phyloP scores from a whole-genome alignment of 2,797 vertebrate genomes.

The Chelidonichthys spinosus region DNA sequence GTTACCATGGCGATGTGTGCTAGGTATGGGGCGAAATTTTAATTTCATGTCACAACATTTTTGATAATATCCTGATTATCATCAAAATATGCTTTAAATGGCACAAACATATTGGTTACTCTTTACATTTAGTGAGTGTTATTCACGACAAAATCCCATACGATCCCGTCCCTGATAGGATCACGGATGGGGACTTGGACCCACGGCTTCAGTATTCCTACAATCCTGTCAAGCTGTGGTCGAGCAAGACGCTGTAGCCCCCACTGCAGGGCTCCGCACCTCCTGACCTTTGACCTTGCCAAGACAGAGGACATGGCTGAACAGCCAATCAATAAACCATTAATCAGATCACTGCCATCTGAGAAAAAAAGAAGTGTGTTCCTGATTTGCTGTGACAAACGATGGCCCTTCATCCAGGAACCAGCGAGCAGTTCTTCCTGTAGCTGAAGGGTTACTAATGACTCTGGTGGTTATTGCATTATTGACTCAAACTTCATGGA shows the following conservation, averaged over 20 bases:
- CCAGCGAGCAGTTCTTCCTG: too few relatives aligned
- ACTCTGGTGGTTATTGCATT: background rate
- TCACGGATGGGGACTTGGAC: background rate
- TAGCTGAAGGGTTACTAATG: background rate
- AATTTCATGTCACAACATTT: too few relatives aligned
- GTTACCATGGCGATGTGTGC: too few relatives aligned
- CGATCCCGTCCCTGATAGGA: too few relatives aligned
- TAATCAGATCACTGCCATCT: background rate
- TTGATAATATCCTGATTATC: too few relatives aligned
- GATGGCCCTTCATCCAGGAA: background rate
- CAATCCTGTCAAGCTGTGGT: background rate
- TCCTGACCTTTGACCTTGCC: conserved; percentile 20
- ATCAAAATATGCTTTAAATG: too few relatives aligned
- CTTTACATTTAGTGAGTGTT: too few relatives aligned
- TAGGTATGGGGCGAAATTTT: too few relatives aligned
- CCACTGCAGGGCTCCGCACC: background rate
- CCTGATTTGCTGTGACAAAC: background rate
- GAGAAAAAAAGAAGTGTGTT: background rate
- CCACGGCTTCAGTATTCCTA: background rate
- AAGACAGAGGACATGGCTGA: background rate
- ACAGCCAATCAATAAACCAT: conserved; percentile 20
- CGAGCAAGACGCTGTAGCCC: background rate
- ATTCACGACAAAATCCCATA: too few relatives aligned
- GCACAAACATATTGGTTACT: too few relatives aligned
- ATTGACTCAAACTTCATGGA: background rate